Evolutionary conservation across 2,888 invertebrate genomes (phyloP), one percentile per base, ranked within the genome.

Genomic region (Eilema caniola): DNA sequence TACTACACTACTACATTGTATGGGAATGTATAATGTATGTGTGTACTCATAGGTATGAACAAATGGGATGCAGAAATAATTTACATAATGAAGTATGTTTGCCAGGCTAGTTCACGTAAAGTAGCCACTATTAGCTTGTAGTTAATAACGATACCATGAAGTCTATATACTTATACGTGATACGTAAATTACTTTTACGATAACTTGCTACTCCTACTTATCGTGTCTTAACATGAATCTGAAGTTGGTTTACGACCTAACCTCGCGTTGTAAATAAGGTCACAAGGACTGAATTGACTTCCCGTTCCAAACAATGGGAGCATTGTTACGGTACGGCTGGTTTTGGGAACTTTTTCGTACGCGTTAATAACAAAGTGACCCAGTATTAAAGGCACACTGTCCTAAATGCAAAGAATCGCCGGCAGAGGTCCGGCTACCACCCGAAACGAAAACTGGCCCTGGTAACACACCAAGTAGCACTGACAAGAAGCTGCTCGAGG

Each of bases 231-330:
- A 59, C 59, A 59, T 62, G 24, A 61, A 73, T 47, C 47, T 20
- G 12, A 37, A 61, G 37, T 66, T 61, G 64, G 28, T 47, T 66
- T 62, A 59, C 57, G 66, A 61, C 66, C 24, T 62, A 68, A 69
- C 59, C 63, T 73, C 57, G 66, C 72, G 63, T 71, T 71, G 72
- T 72, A 72, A 76, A 77, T 82, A 73, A 85, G 84, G 85, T 86
- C 81, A 67, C 57, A 68, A 72, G 79, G 85, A 85, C 86, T 79
- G 83, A 82, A 78, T 76, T 66, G 66, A 80, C 82, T 85, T 86
- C 81, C 84, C 80, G 82, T 80, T 79, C 63, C 70, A 82, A 85
- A 87, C 88, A 87, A 88, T 86, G 84, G 74, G 76, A 71, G 75
- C 79, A 86, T 88, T 88, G 85, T 88, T 73, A 78, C 59, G 60